Base-by-base conservation (phyloP, 2,113 vertebrate species). In the Oplegnathus fasciatus region DNA sequence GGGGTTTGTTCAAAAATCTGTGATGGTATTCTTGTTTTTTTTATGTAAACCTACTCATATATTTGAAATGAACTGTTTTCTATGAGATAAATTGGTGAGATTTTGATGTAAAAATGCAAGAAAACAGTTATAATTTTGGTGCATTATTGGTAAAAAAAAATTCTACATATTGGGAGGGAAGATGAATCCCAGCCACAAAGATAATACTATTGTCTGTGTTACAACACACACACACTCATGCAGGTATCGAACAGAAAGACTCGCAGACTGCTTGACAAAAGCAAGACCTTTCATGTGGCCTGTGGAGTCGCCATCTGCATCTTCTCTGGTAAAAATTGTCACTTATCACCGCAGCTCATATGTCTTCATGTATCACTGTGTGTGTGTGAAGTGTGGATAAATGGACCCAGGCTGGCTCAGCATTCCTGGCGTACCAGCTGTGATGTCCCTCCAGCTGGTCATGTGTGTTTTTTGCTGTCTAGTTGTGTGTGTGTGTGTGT, bases 181-280 rank as follows among this genome's bases (percentile, higher is more conserved):
- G 32, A 50, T 0, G 13, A n/a, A n/a, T n/a, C n/a, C n/a, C n/a
- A n/a, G n/a, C n/a, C n/a, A n/a, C n/a, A n/a, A n/a, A n/a, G n/a
- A n/a, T n/a, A n/a, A n/a, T n/a, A n/a, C n/a, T n/a, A n/a, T 37
- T 37, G 40, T 82, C 8, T 80, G 30, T 79, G 11, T 61, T 55
- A 14, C 46, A 1, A 73, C 67, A 32, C 57, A 28, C 30, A 28
- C 30, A 13, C 42, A 34, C 74, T 67, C 30, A n/a, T 76, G 11
- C 94, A 99, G 98, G 94, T 98, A 88, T 95, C 96, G 75, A 96
- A 96, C 91, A 97, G 96, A 90, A 97, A 96, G 93, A 96, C 97
- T 6, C 96, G 98, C 89, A 96, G 98, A 84, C 89, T 99, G 37
- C 82, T 99, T 72, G 97, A 98, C 93, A 98, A 98, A 93, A 97